These are phyloP conservation scores for Pachypanchax playfairii DNA, from an alignment of 2,113 vertebrate genomes.

Conservation along the genomic window DNA sequence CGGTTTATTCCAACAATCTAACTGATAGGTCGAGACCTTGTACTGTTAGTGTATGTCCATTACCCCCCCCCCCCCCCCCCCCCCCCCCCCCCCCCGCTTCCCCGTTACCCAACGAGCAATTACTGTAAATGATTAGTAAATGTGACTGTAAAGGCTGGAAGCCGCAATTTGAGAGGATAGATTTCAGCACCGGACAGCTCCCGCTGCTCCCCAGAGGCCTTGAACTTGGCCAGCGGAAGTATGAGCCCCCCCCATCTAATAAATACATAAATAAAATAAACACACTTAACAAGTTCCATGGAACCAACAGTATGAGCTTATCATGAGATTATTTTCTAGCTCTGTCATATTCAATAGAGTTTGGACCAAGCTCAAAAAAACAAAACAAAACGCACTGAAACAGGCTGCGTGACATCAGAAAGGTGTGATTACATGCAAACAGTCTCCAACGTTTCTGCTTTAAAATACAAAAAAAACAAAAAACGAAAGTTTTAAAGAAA, in stretches of 20 bases:
- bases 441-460: conserved; percentile 31
- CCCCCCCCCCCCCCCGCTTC: not conserved
- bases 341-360: conserved; percentile 36
- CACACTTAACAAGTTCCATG: conserved; percentile 11
- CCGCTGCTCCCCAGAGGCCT: conserved; percentile 49
- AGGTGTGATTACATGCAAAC: conserved; percentile 38
- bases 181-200: conserved; percentile 70
- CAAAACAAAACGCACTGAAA: no score
- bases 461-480: conserved; percentile 52
- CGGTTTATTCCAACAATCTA: conserved; percentile 38
- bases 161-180: conserved; percentile 37
- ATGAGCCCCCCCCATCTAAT: conserved; percentile 11
- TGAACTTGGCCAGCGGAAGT: conserved; percentile 30
- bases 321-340: conserved; percentile 44
- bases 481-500: conserved; percentile 77
- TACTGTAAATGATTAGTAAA: conserved; percentile 48
- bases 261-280: not conserved
- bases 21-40: conserved; percentile 23
- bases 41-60: conserved; percentile 25
- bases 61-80: conserved; percentile 12
- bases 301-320: conserved; percentile 30
- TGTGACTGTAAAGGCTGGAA: conserved; percentile 36
- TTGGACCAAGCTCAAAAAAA: no score
- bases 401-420: conserved; percentile 39
- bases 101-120: conserved; percentile 17